Percentiles rank a stretch among this genome's conserved stretches.
phyloP scores from a whole-genome alignment of 2,797 vertebrate species.

The Buceros bicornis region DNA sequence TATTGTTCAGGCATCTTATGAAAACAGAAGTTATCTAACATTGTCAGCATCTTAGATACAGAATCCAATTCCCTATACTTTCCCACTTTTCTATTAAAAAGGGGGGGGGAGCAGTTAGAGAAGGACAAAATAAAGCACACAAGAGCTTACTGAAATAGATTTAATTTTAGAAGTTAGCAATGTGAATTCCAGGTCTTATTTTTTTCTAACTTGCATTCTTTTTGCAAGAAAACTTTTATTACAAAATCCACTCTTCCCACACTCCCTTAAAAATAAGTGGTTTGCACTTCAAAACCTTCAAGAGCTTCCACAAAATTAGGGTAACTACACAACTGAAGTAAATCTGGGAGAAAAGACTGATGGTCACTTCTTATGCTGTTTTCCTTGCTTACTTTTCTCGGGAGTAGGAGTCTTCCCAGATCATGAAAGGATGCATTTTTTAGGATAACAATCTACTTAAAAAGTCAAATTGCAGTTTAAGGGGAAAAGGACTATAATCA shows the following conservation, averaged over 20 bases:
- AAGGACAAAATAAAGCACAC: not conserved
- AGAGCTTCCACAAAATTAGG: not conserved
- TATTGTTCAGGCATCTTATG: not conserved
- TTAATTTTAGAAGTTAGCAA: not conserved
- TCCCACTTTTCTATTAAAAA: not conserved
- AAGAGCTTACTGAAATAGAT: not conserved
- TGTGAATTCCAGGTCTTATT: not conserved
- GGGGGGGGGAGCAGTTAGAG: not conserved
- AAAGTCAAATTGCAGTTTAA: not conserved
- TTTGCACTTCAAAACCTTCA: not conserved
- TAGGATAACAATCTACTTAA: not conserved
- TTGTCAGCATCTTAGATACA: not conserved
- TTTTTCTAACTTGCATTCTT: not conserved
- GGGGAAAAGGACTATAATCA: not conserved
- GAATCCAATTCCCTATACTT: not conserved
- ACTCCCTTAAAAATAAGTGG: not conserved
- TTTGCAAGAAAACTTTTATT: not conserved
- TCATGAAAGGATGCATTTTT: not conserved
- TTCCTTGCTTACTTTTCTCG: not conserved
- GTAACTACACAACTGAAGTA: rapidly evolving
- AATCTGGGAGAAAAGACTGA: not conserved
- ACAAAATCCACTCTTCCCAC: not conserved
- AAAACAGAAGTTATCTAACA: conserved; percentile 18
- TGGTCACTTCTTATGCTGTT: not conserved
- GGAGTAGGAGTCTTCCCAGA: not conserved